Evolutionary conservation across 53 echinoderm and acorn worm species (phyloP).

Genomic region (Patiria pectinifera): DNA sequence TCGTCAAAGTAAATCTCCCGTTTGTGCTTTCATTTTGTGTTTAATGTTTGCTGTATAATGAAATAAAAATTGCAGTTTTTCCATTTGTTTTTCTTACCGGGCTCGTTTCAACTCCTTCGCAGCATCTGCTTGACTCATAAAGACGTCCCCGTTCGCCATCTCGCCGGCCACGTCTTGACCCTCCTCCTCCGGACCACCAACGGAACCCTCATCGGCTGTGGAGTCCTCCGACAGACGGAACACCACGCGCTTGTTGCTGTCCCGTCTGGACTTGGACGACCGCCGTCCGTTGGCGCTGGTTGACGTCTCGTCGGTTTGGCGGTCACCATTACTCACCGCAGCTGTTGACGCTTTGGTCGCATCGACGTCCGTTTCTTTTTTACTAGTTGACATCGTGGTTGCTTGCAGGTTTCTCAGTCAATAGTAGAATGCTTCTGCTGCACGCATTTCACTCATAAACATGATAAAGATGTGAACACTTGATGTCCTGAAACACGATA

Average conservation of each 20-base stretch:
- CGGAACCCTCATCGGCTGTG: conserved; percentile 58
- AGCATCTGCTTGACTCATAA: conserved; percentile 11
- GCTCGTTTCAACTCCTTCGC: conserved; percentile 4
- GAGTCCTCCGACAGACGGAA: conserved; percentile 71
- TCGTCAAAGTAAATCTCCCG: no score
- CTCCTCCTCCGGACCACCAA: conserved; percentile 10
- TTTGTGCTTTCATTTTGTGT: no score
- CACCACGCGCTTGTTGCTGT: conserved; percentile 56
- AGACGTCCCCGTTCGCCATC: conserved; percentile 9
- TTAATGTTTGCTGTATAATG: no score
- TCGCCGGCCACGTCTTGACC: background rate
- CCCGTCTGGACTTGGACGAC: conserved; percentile 34
- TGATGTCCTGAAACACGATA: background rate
- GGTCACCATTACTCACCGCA: background rate
- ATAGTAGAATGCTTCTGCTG: conserved; percentile 2
- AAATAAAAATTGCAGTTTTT: no score
- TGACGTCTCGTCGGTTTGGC: background rate
- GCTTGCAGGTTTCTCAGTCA: conserved; percentile 31
- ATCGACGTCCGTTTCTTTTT: conserved; percentile 38
- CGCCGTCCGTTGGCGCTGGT: conserved; percentile 17
- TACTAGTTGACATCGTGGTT: conserved; percentile 27
- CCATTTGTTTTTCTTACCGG: conserved; percentile 29
- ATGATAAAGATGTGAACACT: background rate
- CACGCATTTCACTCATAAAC: conserved; percentile 11
- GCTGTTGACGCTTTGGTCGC: background rate